These are phyloP conservation scores for Eristalis intricaria DNA, from an alignment of 2,888 invertebrate species.

Conservation along the genomic window DNA sequence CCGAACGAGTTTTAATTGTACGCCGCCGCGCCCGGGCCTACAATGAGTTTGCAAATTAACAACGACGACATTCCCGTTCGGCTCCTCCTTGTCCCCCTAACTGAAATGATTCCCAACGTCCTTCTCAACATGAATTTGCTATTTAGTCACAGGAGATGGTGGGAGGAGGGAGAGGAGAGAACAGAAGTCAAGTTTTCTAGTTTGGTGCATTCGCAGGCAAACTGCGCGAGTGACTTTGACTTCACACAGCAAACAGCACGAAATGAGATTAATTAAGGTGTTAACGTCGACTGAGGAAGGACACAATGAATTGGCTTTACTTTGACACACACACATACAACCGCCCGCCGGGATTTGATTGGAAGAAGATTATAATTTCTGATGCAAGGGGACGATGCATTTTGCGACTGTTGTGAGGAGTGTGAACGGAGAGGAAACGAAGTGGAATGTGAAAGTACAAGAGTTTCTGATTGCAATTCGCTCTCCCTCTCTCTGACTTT, in stretches of 20 bases:
- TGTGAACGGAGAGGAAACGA: too few species aligned
- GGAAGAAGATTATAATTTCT: background rate
- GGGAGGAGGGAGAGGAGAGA: too few species aligned
- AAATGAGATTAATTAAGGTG: constrained; percentile 30
- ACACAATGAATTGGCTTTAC: constrained; percentile 20
- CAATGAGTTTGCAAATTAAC: constrained; percentile 55
- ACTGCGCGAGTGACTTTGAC: constrained; percentile 12
- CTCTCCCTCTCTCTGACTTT: background rate
- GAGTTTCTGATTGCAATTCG: background rate
- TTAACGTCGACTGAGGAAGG: background rate
- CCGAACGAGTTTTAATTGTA: constrained; percentile 47
- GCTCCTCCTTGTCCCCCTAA: too few species aligned
- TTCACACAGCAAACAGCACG: constrained; percentile 13
- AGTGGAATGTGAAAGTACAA: background rate
- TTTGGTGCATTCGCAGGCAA: too few species aligned
- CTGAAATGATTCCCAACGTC: too few species aligned
- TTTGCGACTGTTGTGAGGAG: too few species aligned
- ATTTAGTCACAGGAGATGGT: too few species aligned
- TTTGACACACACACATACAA: constrained; percentile 1
- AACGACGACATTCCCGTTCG: constrained; percentile 18
- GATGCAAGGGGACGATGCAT: background rate
- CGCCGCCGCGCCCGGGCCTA: constrained; percentile 29
- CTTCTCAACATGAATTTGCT: too few species aligned
- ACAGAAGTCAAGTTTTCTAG: too few species aligned
- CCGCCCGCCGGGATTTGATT: background rate